phyloP scores from a whole-genome alignment of 2,113 vertebrate genomes.

The Gallinago jamesoni region DNA sequence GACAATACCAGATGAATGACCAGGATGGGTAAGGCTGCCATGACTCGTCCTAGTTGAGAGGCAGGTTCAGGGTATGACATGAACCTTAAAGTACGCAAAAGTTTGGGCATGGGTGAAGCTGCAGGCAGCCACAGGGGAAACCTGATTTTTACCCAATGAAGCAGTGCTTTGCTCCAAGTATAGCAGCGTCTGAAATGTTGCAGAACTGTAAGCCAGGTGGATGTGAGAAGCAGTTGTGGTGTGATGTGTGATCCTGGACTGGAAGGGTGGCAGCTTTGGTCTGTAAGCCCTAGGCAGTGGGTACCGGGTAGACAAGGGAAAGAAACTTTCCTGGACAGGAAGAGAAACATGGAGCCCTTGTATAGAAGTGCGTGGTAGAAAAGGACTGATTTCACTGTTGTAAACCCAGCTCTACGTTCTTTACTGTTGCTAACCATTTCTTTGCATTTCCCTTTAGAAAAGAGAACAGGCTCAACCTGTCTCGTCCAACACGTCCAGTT shows the following conservation, averaged over 20 bases:
- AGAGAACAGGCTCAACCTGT: conserved; percentile 79
- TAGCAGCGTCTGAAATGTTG: background rate
- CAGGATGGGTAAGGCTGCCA: conserved; percentile 86
- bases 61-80: background rate
- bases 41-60: background rate
- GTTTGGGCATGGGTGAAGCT: background rate
- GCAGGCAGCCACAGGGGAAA: background rate
- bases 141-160: background rate
- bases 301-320: background rate
- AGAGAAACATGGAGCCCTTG: background rate
- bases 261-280: background rate
- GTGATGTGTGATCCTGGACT: background rate
- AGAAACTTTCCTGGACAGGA: background rate
- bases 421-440: background rate
- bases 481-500: conserved; percentile 82
- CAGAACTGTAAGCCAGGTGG: background rate
- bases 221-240: background rate
- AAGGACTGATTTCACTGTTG: background rate
- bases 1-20: conserved; percentile 86
- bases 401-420: background rate
- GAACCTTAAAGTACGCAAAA: background rate
- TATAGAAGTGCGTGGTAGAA: fast-evolving
- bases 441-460: conserved; percentile 63
- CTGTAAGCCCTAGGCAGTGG: background rate
- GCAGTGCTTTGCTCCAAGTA: background rate